Base-by-base conservation (phyloP, 2,888 invertebrate genomes). In the Lordiphosa fenestrarum region DNA sequence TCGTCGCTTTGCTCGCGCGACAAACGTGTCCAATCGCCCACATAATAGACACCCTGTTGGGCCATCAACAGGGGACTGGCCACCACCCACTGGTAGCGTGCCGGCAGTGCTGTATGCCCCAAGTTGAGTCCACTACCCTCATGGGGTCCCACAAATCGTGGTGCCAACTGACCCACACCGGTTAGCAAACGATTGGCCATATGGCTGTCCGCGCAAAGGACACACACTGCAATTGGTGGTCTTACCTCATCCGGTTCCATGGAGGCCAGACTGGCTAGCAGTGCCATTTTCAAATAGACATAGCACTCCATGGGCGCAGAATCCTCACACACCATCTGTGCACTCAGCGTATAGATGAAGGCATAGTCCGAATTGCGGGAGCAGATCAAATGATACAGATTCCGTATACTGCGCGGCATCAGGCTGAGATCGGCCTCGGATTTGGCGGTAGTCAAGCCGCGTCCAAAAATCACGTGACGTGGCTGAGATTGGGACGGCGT, bases 201-300 rank as follows among this genome's bases (percentile, higher is more conserved):
- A 37, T 68, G 64, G 15, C 82, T 77, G 39, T 90, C 89, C 6
- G 69, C 69, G 2, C 87, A 82, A 21, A 89, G 81, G 12, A 86
- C 82, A 35, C 89, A 80, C 15, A 90, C 46, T 0, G 88, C 85
- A 6, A 89, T 82, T 0, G 89, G 89, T 1, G 86, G 55, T 3
- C 81, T 73, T 55, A 84, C 44, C 9, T 80, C 78, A 25, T 84
- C 81, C 1, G 69, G 56, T 62, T 87, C 88, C 25, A 89, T 76
- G 37, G 90, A 90, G 9, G 86, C 89, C 19, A 91, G 76, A 59
- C 90, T 91, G 4, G 89, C 77, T 13, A 91, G 72, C 9, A 91
- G 69, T 6, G 87, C 87, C 68, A 90, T 86, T 75, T 91, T 91
- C 0, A 91, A 71, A 57, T 89, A 88, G 0, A 90, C 87, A 71